These are phyloP conservation scores for Platyscapa corneri DNA, from an alignment of 1,140 invertebrate genomes.

Conservation along the genomic window DNA sequence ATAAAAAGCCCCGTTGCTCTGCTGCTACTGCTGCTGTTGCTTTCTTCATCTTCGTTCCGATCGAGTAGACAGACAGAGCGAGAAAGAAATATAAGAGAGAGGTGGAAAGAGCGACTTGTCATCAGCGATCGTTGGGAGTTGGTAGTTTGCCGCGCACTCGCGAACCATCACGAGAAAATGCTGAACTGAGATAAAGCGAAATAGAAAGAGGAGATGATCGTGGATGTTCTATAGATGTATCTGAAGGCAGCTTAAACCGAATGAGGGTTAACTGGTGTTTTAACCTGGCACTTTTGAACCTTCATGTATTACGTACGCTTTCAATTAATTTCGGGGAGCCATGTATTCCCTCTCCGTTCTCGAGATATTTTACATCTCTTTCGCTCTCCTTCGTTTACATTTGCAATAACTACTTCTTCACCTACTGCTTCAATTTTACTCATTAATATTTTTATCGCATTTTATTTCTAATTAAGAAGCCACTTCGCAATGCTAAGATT, in stretches of 20 bases:
- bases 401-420: background rate
- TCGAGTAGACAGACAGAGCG: background rate
- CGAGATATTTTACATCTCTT: no score
- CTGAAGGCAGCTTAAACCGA: background rate
- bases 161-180: background rate
- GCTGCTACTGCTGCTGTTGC: no score
- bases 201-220: constrained; percentile 10
- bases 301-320: constrained; percentile 56
- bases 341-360: background rate
- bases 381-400: background rate
- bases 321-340: constrained; percentile 46
- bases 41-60: constrained; percentile 29
- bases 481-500: background rate
- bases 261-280: constrained; percentile 63
- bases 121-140: background rate
- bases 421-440: background rate
- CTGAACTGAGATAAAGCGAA: constrained; percentile 12
- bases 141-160: constrained; percentile 6
- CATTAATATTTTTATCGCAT: background rate
- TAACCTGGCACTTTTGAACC: constrained; percentile 60
- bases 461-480: background rate
- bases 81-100: background rate
- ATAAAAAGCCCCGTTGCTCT: constrained; percentile 25
- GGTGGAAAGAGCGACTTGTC: constrained; percentile 9
- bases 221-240: background rate